These are phyloP conservation scores for Ophiodon elongatus DNA, from an alignment of 2,113 vertebrate genomes.

Conservation along the genomic window DNA sequence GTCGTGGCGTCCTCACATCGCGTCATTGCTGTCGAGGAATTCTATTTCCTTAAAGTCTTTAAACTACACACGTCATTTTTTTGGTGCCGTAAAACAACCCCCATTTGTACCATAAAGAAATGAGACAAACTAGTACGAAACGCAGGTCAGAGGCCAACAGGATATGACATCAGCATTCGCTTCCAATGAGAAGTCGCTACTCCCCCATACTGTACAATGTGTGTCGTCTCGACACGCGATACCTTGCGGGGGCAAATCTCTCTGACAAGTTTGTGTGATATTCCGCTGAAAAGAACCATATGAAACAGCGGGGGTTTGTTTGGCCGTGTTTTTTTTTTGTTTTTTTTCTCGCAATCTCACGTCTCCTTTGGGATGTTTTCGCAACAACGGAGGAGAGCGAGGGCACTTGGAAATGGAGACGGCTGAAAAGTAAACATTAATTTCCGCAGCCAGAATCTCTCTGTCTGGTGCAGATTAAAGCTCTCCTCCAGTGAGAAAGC, in stretches of 20 bases:
- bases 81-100: background rate
- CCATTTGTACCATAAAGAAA: background rate
- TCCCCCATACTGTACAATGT: background rate
- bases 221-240: constrained; percentile 13
- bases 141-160: background rate
- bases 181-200: background rate
- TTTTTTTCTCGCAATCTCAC: constrained; percentile 45
- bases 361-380: constrained; percentile 74
- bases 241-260: constrained; percentile 17
- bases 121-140: constrained; percentile 3
- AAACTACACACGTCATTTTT: too few species aligned
- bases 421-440: constrained; percentile 79
- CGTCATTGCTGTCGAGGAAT: too few species aligned
- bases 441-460: constrained; percentile 76
- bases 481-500: constrained; percentile 49
- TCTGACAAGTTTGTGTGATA: constrained; percentile 48
- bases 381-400: constrained; percentile 61
- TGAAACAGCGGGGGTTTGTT: constrained; percentile 47
- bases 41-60: too few species aligned
- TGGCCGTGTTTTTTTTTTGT: constrained; percentile 42
- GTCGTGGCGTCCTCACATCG: background rate
- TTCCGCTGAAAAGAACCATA: constrained; percentile 64
- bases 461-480: constrained; percentile 77
- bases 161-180: constrained; percentile 23
- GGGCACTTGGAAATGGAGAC: constrained; percentile 72